These are phyloP conservation scores for Pogona vitticeps DNA, from an alignment of 2,113 vertebrate species.

Conservation along the genomic window DNA sequence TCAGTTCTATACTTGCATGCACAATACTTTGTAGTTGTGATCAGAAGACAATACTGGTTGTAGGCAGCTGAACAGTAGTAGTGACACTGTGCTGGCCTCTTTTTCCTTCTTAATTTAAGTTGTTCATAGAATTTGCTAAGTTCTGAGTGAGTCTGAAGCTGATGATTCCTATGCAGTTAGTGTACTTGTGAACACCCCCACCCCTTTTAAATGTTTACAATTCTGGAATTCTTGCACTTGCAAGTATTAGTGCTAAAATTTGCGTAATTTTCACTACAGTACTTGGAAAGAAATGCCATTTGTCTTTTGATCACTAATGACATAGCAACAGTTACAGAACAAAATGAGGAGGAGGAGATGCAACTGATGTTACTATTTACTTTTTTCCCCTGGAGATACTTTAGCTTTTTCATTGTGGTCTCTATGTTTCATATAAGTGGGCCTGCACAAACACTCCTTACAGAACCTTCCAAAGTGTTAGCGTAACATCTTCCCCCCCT, in stretches of 20 bases:
- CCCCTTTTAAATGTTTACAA: conserved; percentile 1
- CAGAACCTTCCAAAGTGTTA: no score
- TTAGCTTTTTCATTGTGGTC: no score
- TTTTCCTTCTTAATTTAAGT: not conserved
- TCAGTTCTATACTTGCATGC: not conserved
- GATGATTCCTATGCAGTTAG: not conserved
- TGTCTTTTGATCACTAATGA: not conserved
- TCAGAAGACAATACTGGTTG: not conserved
- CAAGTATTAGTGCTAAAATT: not conserved
- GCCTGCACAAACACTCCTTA: no score
- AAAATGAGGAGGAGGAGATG: not conserved
- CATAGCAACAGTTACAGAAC: not conserved
- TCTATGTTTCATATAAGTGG: no score
- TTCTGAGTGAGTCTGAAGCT: not conserved
- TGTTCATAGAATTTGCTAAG: conserved; percentile 1
- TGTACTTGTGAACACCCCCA: not conserved
- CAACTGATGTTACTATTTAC: not conserved
- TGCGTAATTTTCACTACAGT: not conserved
- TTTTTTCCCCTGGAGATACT: not conserved
- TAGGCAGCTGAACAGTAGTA: not conserved
- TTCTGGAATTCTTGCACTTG: not conserved
- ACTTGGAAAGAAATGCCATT: not conserved
- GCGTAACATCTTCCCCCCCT: no score
- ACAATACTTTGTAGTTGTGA: not conserved
- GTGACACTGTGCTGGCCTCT: not conserved